Base-by-base conservation (phyloP, 2,888 invertebrate genomes). In the Meiosimyza platycephala region DNA sequence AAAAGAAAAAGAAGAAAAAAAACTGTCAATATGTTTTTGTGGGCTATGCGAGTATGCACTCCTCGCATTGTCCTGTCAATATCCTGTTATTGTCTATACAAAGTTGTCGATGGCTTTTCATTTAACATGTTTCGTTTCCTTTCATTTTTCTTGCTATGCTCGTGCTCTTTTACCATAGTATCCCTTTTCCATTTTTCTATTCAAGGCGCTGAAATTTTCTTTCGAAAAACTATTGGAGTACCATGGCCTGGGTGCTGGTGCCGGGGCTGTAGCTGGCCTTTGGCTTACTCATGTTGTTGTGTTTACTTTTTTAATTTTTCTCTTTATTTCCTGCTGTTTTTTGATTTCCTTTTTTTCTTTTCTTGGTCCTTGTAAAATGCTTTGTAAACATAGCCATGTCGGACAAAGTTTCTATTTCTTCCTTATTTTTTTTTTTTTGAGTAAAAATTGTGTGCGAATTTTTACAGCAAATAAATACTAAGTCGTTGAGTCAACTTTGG, bases 61-160 rank as follows among this genome's bases (percentile, higher is more conserved):
- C 40, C 40, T 40, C 40, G 6, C 9, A 40, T 40, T 65, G 65
- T 65, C 65, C 65, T 65, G 18, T 65, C 51, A 65, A 65, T 65
- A 52, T 65, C 65, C 65, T 52, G 52, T 65, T 65, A 65, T 65
- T 65, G 65, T 65, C 18, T 51, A 51, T 65, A 40, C 40, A 40
- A 40, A 63, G 50, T 48, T 63, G 63, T 63, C 63, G 48, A 63
- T 63, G 63, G 63, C 63, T 63, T 63, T 50, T 48, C 15, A 63
- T 40, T 40, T 40, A 40, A 9, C 40, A 40, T 40, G 28, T 40
- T 18, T 51, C 15, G 51, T 51, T 22, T 64, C 51, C 13, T 28
- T n/a, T 11, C 13, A 6, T 50, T 33, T 52, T 52, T 13, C 51
- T 50, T 51, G 40, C 22, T 22, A 3, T 22, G 40, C 40, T 28